Conservation (phyloP, 2,888 invertebrate genomes). For the Papilio gigon region DNA sequence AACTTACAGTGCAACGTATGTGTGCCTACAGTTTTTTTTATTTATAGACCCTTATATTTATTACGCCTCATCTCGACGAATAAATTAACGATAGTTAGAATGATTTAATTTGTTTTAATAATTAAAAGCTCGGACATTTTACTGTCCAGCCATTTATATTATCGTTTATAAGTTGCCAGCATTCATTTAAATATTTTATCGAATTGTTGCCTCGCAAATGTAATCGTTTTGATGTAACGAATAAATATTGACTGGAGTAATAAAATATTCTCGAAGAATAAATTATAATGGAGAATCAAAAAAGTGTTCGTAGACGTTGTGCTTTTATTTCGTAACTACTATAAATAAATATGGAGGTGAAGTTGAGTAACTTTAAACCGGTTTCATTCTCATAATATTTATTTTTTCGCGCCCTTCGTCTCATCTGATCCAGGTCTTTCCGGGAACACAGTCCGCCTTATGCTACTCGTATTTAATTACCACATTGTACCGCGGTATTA, state of each 20-base stretch:
- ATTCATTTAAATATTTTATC: conserved; percentile 11
- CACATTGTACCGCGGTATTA: not conserved
- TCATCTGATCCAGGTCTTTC: conserved; percentile 1
- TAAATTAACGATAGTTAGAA: conserved; percentile 8
- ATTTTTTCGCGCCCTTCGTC: conserved; percentile 13
- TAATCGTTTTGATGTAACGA: not conserved
- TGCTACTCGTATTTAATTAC: not conserved
- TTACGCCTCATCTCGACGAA: not conserved
- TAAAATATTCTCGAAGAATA: not conserved
- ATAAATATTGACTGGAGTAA: not conserved
- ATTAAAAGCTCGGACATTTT: not conserved
- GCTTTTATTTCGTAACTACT: not conserved
- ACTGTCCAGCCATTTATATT: not conserved
- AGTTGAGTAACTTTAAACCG: not conserved
- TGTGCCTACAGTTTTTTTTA: not conserved
- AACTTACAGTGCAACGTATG: conserved; percentile 41
- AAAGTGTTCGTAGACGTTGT: not conserved
- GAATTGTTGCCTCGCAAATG: not conserved
- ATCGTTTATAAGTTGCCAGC: conserved; percentile 16
- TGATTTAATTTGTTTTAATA: conserved; percentile 9
- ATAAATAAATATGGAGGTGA: not conserved
- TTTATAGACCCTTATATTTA: conserved; percentile 20
- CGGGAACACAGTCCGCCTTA: not conserved
- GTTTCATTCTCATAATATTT: not conserved
- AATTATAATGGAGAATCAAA: not conserved